Base-by-base conservation (phyloP, 2,888 invertebrate species). In the Hartigia nigra region DNA sequence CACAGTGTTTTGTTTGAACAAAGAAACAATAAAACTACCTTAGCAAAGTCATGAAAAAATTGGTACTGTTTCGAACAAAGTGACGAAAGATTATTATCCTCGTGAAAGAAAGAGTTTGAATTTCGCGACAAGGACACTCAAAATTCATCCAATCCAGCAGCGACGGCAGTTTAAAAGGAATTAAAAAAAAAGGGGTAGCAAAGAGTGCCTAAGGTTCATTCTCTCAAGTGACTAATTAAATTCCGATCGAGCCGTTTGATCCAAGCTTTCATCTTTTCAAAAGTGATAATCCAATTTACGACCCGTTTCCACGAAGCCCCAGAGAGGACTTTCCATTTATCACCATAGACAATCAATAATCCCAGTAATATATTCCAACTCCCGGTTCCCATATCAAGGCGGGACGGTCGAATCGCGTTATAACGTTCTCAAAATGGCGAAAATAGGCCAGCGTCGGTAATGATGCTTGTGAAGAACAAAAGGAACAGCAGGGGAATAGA, bases 211-310 rank as follows among this genome's bases (percentile, higher is more conserved):
- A 55, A 55, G 9, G 55, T 23, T 2, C 9, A 55, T 55, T 23
- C 23, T 55, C 23, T 23, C 2, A 9, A 9, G 55, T 23, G 55
- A 55, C 9, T 55, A 55, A 55, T 55, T 23, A 23, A 55, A 55
- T 55, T 55, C 55, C 23, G 23, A 55, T 55, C 55, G 55, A 23
- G 23, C 55, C 5, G 23, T 55, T 55, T 55, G 55, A 55, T 55
- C 39, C n/a, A 31, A 69, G 11, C 5, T 72, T 37, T 36, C 39
- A 69, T 70, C 55, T 70, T 37, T 70, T n/a, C 70, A 39, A 34
- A 35, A 76, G 82, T 83, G 83, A 84, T 85, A 85, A 85, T 85
- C 85, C 81, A 85, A 85, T 85, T 85, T 85, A 80, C 85, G 74
- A 82, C 82, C 77, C 80, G 77, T 78, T 80, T 84, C 81, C 85